Evolutionary conservation across 2,113 vertebrate species (phyloP), one percentile per base, ranked within the genome.

Genomic region (Xenus cinereus): DNA sequence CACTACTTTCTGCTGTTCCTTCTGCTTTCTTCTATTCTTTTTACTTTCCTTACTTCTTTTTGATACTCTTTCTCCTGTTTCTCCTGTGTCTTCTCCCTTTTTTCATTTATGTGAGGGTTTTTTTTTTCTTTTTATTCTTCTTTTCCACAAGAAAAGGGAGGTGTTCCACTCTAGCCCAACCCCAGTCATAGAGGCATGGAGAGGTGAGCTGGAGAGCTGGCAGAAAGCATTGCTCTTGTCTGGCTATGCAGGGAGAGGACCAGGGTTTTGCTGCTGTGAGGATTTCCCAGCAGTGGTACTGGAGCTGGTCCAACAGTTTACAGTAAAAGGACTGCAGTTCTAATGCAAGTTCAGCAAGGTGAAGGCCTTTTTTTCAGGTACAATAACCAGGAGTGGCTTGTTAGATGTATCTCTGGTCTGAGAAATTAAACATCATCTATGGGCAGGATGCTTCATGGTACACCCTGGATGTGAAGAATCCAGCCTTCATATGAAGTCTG

Each of bases 221-320:
- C 73, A 95, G 66, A 75, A 89, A 84, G 20, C 74, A 48, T 82
- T 89, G 77, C 33, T 91, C 45, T 63, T 75, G 33, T 84, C 91
- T 89, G 74, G 46, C 73, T 94, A 2, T 17, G 27, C 62, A 69
- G 62, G 53, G 69, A 91, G 81, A 96, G 39, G 60, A 91, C n/a
- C 16, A 60, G 27, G 71, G 41, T 27, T 92, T 89, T 94, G 69
- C 81, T 81, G 51, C 57, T 84, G 43, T 62, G 39, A 85, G 66
- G 39, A 82, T 95, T 97, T 97, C 87, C 82, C 74, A 93, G 94
- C 95, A 97, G 48, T 62, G 22, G 53, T 82, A 45, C n/a, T 96
- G 95, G 93, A 93, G 19, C 51, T 85, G 39, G 15, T 94, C 93
- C 95, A 97, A 83, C 35, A 73, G 24, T 66, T 97, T 96, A 96